Evolutionary conservation across 2,797 vertebrate genomes (phyloP), one percentile per base, ranked within the genome.

Genomic region (Mycteria americana): DNA sequence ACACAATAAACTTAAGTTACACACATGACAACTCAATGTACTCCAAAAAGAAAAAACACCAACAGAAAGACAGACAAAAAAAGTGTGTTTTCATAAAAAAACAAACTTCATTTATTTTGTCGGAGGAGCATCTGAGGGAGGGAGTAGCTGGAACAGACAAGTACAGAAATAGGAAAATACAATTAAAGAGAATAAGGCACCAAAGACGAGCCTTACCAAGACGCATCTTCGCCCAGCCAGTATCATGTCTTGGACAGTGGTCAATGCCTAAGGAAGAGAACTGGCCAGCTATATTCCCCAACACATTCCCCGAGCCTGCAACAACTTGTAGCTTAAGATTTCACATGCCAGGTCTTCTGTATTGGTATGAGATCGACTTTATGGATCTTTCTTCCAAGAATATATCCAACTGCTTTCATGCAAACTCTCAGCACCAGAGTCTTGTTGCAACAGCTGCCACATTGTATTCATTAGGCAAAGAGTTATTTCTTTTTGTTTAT

Each of bases 1-100:
- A 95, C 50, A 95, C 86, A 93, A 92, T 80, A 79, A 88, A 85
- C 31, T 56, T 8, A 33, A 82, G 79, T 67, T 79, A 82, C 54
- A 92, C 57, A 69, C 23, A 86, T 21, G 39, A 92, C 89, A 88
- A 77, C 69, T 81, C 50, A 91, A 76, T 78, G 68, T 70, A 69
- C 56, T 76, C 39, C 54, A 75, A 9, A 24, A 43, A 22, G 13
- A 25, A 39, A 50, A 75, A 31, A 28, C 18, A 43, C 11, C 17
- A 57, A 54, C 27, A 56, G 69, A 46, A 70, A 28, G 3, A 53
- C 6, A 23, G 5, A 84, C 9, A 43, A 78, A 95, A 95, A 70
- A 89, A 37, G 11, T 8, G 8, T 86, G 37, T 72, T 94, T 78
- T 90, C 41, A 78, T 62, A 57, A 89, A 92, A 92, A 84, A 60